Conservation (phyloP, 1,140 invertebrate species). For the Carcinoscorpius rotundicauda region DNA sequence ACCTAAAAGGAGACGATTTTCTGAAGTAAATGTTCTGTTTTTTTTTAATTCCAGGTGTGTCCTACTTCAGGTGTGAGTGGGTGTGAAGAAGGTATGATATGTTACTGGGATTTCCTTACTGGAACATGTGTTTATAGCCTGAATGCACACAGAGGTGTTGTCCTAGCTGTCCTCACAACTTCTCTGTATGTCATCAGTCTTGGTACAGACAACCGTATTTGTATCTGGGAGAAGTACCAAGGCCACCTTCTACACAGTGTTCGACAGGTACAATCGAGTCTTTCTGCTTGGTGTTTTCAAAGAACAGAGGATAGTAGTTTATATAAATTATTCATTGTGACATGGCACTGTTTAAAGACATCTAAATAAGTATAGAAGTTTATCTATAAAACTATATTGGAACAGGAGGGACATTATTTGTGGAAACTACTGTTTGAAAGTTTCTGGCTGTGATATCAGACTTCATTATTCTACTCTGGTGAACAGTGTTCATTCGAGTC, state of each 20-base stretch:
- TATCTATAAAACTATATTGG: no score
- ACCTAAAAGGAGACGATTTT: background rate
- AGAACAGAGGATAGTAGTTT: no score
- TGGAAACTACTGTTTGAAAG: no score
- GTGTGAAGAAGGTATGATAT: constrained; percentile 80
- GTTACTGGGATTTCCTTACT: constrained; percentile 86
- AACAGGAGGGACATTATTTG: no score
- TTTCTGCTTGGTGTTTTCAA: no score
- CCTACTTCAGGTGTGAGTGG: constrained; percentile 78
- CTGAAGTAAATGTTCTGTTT: constrained; percentile 5
- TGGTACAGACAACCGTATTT: constrained; percentile 77
- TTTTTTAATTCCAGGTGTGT: constrained; percentile 47
- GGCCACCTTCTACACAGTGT: constrained; percentile 76
- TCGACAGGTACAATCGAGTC: constrained; percentile 40
- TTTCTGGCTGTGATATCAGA: no score
- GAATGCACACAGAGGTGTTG: constrained; percentile 75
- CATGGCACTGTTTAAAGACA: no score
- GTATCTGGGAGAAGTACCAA: constrained; percentile 91
- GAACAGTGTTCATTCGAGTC: no score
- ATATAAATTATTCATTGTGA: no score
- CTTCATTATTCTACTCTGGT: no score
- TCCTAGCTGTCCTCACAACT: constrained; percentile 71
- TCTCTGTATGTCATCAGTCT: constrained; percentile 83
- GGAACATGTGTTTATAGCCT: constrained; percentile 77
- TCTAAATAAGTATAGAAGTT: no score